Base-by-base conservation (phyloP, 2,888 invertebrate species). In the Carpatolechia fugitivella region DNA sequence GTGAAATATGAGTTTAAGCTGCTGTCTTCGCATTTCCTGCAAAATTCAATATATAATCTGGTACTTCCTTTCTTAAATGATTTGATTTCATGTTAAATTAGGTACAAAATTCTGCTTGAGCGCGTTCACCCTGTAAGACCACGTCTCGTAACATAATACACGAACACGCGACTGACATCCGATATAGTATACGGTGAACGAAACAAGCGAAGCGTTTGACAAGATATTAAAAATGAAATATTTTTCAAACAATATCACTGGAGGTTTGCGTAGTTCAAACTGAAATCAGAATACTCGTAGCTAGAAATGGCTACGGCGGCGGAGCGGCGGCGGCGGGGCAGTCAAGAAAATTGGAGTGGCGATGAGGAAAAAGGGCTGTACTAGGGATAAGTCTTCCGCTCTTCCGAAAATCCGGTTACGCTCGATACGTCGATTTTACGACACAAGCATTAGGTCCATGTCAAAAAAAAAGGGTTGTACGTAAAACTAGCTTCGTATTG, bases 111-210 rank as follows among this genome's bases (percentile, higher is more conserved):
- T 44, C 46, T 66, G 65, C 65, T 64, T 59, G 66, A 71, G 59
- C 78, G 73, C 68, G 64, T 70, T 65, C 66, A 65, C 60, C 63
- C 66, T 66, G 68, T 18, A 52, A 18, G 30, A 30, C 16, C 33
- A 66, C 69, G 68, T 64, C 67, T 62, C 61, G 86, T 78, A 85
- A 88, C 76, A 61, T 74, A 70, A 87, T 80, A 82, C 72, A 57
- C 61, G 68, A 68, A 77, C 78, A 81, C 74, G 85, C 82, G 61
- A 79, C 71, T 66, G 87, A 75, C 70, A 88, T 69, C 70, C 65
- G 80, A 88, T 84, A 86, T 70, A n/a, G n/a, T n/a, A n/a, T 60
- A 60, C 61, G 63, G 7, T 6, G 16, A 63, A 63, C 62, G 67
- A 67, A 68, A 69, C 67, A 68, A 70, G 68, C 64, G 70, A 75